These are phyloP conservation scores for Plutella xylostella DNA, from an alignment of 2,888 invertebrate genomes.

Conservation along the genomic window DNA sequence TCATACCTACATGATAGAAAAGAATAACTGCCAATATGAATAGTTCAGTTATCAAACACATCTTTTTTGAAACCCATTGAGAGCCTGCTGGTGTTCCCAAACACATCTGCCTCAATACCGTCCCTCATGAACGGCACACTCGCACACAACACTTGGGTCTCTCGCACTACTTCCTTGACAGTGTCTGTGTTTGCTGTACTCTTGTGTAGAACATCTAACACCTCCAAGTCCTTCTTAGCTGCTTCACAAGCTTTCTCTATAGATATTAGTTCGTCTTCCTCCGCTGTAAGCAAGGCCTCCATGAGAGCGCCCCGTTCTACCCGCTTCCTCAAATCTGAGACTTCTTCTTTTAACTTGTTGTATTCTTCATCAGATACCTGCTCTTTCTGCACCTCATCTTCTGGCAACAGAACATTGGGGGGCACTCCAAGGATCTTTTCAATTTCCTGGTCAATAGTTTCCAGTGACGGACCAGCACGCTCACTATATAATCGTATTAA, in stretches of 20 bases:
- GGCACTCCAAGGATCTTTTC: slow-evolving; percentile 46
- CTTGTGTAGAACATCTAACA: slow-evolving; percentile 39
- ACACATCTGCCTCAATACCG: slow-evolving; percentile 21
- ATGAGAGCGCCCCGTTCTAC: slow-evolving; percentile 51
- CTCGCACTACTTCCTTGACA: slow-evolving; percentile 32
- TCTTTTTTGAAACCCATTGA: too few relatives aligned
- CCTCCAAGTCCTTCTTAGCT: slow-evolving; percentile 52
- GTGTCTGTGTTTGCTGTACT: slow-evolving; percentile 27
- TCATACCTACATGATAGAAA: too few relatives aligned
- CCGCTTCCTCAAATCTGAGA: slow-evolving; percentile 34
- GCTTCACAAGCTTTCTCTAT: slow-evolving; percentile 47
- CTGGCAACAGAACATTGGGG: slow-evolving; percentile 45
- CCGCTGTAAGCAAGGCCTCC: slow-evolving; percentile 47
- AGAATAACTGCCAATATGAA: too few relatives aligned
- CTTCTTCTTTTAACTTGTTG: slow-evolving; percentile 43
- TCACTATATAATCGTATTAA: slow-evolving; percentile 47
- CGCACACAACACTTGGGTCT: slow-evolving; percentile 41
- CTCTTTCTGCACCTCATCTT: slow-evolving; percentile 47
- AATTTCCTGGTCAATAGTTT: slow-evolving; percentile 47
- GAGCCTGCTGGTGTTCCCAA: too few relatives aligned
- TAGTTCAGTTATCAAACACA: too few relatives aligned
- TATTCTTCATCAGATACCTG: slow-evolving; percentile 45
- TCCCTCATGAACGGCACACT: slow-evolving; percentile 37
- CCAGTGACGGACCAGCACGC: slow-evolving; percentile 43
- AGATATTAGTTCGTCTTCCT: slow-evolving; percentile 45